A percentile compares a stretch with the other conserved stretches of the same genome.
Evolutionary conservation across 2,888 invertebrate species (phyloP).

Genomic region (Eilema griseolum): DNA sequence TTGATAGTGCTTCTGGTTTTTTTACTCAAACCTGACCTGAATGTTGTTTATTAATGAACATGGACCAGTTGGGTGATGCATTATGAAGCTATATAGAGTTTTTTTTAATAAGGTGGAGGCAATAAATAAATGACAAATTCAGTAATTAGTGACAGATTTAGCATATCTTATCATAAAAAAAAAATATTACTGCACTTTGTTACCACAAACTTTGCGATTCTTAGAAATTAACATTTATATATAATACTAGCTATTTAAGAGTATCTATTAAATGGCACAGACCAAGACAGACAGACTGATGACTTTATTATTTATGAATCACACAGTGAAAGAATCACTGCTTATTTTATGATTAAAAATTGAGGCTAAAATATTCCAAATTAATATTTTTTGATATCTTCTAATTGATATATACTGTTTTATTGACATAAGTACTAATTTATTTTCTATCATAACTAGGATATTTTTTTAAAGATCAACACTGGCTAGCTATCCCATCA

Average conservation of each 20-base stretch:
- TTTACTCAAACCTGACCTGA: neutral
- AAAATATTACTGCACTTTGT: neutral
- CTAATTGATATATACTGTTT: neutral
- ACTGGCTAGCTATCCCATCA: neutral
- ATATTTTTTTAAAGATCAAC: no score
- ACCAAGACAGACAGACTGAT: neutral
- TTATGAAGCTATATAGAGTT: no score
- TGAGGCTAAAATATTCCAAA: neutral
- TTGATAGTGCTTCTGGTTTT: neutral
- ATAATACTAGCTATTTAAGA: neutral
- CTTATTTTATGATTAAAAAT: neutral
- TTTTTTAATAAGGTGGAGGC: no score
- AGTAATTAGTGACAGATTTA: neutral
- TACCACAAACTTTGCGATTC: neutral
- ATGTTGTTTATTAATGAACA: no score
- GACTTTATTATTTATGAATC: neutral
- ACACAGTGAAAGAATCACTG: neutral
- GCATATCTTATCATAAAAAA: neutral
- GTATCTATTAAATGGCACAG: neutral
- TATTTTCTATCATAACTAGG: neutral
- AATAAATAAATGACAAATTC: no score
- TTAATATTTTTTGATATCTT: neutral
- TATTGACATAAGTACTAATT: neutral
- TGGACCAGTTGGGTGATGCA: no score
- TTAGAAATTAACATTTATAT: neutral